Evolutionary conservation across 2,113 vertebrate genomes (phyloP), one percentile per base, ranked within the genome.

Genomic region (Ceyx melanurus): DNA sequence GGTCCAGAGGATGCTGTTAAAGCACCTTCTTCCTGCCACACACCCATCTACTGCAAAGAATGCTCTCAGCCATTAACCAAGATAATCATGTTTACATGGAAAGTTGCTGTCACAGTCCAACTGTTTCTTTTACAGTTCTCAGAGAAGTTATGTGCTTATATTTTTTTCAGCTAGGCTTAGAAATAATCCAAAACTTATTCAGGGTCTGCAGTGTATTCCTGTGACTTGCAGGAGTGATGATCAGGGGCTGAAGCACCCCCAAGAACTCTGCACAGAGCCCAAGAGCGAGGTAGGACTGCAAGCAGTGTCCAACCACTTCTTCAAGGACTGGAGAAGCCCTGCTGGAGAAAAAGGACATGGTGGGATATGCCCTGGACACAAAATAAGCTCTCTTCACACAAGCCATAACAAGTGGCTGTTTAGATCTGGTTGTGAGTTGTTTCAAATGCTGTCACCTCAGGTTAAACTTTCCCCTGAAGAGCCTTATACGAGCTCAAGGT

Each of bases 291-390:
- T 4, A 40, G 22, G 48, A 7, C 40, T 26, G 28, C 2, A 1
- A 76, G 18, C 45, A 82, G 42, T 16, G 26, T 18, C 29, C 57
- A 53, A 58, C 35, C 45, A 64, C 14, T 53, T 53, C 53, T 87
- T 35, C 42, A 61, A 48, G 64, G 35, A 7, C 0, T 57, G 28
- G 25, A 17, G 9, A 2, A 72, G 13, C 3, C 13, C 17, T 7
- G 1, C 28, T 50, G 15, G 16, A 80, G 31, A 83, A 72, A 53
- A 46, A 0, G 14, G 13, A 11, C 1, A 0, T 0, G 0, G 20
- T 8, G 18, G 61, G 66, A 90, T 77, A 54, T 0, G 0, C 0
- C 1, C 19, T 4, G 28, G 31, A 72, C 28, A 48, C 21, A 58
- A 80, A 21, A 21, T 3, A 19, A 33, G 10, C 15, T 9, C n/a